A percentile compares a stretch with the other conserved stretches of the same genome.
phyloP scores from a whole-genome alignment of 2,888 invertebrate species.

The Dermolepida albohirtum region DNA sequence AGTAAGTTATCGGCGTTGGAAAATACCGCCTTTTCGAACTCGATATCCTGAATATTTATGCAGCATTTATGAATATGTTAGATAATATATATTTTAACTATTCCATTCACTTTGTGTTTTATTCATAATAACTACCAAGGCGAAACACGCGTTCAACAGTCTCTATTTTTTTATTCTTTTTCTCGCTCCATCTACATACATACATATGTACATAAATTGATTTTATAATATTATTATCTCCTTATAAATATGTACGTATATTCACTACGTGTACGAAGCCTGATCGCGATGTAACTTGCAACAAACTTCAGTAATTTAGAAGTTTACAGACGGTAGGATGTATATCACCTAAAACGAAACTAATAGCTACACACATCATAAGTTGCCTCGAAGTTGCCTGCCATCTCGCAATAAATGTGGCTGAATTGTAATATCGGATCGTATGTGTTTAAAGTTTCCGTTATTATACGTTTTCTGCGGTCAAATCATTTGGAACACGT shows the following conservation, averaged over 20 bases:
- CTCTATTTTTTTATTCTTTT: too few relatives aligned
- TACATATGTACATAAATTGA: too few relatives aligned
- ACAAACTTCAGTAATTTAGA: constrained; percentile 37
- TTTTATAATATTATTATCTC: too few relatives aligned
- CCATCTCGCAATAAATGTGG: constrained; percentile 3
- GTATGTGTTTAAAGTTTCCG: constrained; percentile 22
- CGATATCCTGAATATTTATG: too few relatives aligned
- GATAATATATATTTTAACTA: too few relatives aligned
- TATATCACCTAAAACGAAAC: constrained; percentile 32
- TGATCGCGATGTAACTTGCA: constrained; percentile 4
- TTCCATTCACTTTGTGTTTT: too few relatives aligned
- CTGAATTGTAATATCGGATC: constrained; percentile 14
- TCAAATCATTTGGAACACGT: constrained; percentile 24
- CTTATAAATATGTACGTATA: neutral
- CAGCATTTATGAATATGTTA: too few relatives aligned
- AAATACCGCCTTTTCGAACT: too few relatives aligned
- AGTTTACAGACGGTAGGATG: constrained; percentile 35
- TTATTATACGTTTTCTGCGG: constrained; percentile 28
- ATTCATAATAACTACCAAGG: too few relatives aligned
- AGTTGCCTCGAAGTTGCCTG: constrained; percentile 21
- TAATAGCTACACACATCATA: constrained; percentile 42
- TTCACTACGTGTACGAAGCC: neutral
- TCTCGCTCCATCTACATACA: too few relatives aligned
- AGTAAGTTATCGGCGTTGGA: too few relatives aligned
- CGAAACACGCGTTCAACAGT: too few relatives aligned